Base-by-base conservation (phyloP, 2,888 invertebrate species). In the Macaria notata region DNA sequence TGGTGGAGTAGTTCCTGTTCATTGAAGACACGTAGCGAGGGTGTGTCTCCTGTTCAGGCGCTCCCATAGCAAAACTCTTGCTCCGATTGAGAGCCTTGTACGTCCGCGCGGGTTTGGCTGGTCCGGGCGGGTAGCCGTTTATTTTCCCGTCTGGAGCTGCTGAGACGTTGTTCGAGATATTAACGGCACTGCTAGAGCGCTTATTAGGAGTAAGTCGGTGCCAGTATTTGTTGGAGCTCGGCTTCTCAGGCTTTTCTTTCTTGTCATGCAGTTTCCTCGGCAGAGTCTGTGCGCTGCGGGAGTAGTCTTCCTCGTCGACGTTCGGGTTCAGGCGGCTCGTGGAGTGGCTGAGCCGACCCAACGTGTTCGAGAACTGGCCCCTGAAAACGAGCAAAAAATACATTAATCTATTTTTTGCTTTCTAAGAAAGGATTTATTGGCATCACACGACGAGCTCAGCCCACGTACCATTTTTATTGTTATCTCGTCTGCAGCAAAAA, bases 61-160 rank as follows among this genome's bases (percentile, higher is more conserved):
- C 95, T 72, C 96, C 95, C 69, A 96, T 95, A 92, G 96, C 96
- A 88, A 97, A 96, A 81, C 96, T 96, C 85, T 97, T 96, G 84
- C 96, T 96, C 59, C 97, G 92, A 61, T 95, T 94, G 44, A 97
- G 87, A 30, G 95, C 94, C 76, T 95, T 95, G 84, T 96, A 96
- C 44, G 95, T 94, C 69, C 96, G 92, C 38, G 96, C 96, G 6
- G 96, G 96, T 78, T 96, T 96, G 0, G 94, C 94, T 0, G 96
- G 96, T 4, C 94, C 95, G 38, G 93, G 85, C 46, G 90, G 88
- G 62, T 87, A 86, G 29, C 88, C 87, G 84, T 88, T 89, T 59
- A 86, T 73, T 74, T 92, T 84, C 44, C 78, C 82, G 67, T 90
- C 89, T 2, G 85, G 77, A 3, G 79, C 63, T 39, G 83, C 57